A percentile compares a stretch with the other conserved stretches of the same genome.
Conservation (phyloP, 2,113 vertebrate species). For the Microtus oregoni region DNA sequence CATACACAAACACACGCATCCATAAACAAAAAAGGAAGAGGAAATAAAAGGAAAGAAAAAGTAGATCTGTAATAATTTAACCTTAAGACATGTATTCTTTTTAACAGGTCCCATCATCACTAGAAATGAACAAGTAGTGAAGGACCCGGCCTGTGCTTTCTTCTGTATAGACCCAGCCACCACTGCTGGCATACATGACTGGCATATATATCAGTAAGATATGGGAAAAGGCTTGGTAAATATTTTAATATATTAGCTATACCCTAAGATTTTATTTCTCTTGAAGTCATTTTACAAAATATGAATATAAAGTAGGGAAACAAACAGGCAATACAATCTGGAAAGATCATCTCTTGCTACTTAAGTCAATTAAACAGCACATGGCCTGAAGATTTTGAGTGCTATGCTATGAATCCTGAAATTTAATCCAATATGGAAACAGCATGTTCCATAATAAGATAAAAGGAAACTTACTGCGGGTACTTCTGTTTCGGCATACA, state of each 20-base stretch:
- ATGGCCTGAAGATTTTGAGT: neutral
- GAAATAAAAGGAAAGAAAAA: neutral
- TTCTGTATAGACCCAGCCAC: neutral
- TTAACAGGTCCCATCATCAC: slow-evolving; percentile 4
- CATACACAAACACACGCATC: neutral
- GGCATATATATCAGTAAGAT: neutral
- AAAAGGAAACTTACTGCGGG: slow-evolving; percentile 79
- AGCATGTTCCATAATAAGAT: slow-evolving; percentile 20
- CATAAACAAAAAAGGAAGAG: neutral
- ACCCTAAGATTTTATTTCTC: neutral
- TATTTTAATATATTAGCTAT: slow-evolving; percentile 25
- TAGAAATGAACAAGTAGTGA: neutral
- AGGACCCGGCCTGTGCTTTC: neutral
- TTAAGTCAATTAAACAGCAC: slow-evolving; percentile 40
- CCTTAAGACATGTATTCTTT: neutral
- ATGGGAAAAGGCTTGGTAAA: slow-evolving; percentile 51
- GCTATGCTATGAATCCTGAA: neutral
- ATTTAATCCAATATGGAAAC: neutral
- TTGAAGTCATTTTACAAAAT: slow-evolving; percentile 33
- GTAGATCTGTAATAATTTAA: neutral
- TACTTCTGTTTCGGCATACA: slow-evolving; percentile 83
- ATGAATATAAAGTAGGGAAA: slow-evolving; percentile 62
- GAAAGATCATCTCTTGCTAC: slow-evolving; percentile 9
- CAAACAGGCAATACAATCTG: slow-evolving; percentile 47
- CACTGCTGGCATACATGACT: neutral